These are phyloP conservation scores for Chiridota heheva DNA, from an alignment of 35 echinoderm and acorn worm species.

Conservation along the genomic window DNA sequence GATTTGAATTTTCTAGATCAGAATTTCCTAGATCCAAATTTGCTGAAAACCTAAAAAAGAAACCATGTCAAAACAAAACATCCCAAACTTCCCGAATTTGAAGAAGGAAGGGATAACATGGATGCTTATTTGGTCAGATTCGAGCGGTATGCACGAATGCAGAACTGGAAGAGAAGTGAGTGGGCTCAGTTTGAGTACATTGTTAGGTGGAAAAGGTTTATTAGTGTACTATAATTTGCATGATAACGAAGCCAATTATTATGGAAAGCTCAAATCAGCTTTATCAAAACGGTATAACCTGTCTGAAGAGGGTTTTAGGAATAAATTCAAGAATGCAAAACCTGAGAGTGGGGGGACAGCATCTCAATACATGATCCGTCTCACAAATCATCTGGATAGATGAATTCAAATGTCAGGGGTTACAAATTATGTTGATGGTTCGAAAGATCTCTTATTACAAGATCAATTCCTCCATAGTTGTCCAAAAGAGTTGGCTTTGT, in stretches of 20 bases:
- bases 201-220: conserved; percentile 16
- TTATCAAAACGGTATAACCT: conserved; percentile 15
- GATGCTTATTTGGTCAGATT: conserved; percentile 43
- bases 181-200: conserved; percentile 35
- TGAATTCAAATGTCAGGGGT: conserved; percentile 12
- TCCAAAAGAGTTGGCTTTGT: conserved; percentile 14
- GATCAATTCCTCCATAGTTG: conserved; percentile 15
- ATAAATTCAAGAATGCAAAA: not conserved
- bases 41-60: not conserved
- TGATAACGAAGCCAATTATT: conserved; percentile 19
- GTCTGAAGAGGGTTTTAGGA: conserved; percentile 1
- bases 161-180: not conserved
- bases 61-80: not conserved
- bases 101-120: conserved; percentile 31
- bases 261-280: conserved; percentile 13
- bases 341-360: conserved; percentile 6
- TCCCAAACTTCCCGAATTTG: conserved; percentile 34
- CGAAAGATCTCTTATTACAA: not conserved
- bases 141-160: conserved; percentile 25
- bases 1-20: not conserved
- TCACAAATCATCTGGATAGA: conserved; percentile 11
- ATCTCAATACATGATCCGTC: not conserved
- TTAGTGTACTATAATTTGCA: not conserved
- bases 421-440: not conserved
- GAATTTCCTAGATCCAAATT: not conserved